Conservation (phyloP, 2,797 vertebrate genomes). For the Hemitrygon akajei region DNA sequence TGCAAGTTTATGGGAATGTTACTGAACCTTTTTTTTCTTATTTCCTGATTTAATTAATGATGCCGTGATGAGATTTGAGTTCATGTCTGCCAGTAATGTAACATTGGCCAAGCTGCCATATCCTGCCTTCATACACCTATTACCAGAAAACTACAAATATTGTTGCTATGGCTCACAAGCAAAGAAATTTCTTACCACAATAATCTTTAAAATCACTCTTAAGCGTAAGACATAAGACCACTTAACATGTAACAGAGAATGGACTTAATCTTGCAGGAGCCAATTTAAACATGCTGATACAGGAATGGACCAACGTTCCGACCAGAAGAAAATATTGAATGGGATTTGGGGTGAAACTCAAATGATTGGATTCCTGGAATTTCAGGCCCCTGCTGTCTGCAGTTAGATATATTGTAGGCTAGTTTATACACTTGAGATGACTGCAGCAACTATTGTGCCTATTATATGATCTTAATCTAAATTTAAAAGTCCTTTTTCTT, state of each 20-base stretch:
- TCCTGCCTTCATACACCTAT: no score
- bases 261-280: not conserved
- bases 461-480: not conserved
- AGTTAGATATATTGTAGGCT: not conserved
- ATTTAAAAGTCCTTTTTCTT: not conserved
- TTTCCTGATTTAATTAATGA: no score
- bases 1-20: no score
- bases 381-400: not conserved
- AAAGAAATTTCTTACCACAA: not conserved
- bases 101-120: no score
- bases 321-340: not conserved
- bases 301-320: not conserved
- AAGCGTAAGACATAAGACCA: not conserved
- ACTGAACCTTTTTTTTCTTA: no score
- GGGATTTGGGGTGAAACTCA: not conserved
- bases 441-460: conserved; percentile 12
- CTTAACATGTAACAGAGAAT: not conserved
- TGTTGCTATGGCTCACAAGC: not conserved
- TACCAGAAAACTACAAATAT: not conserved
- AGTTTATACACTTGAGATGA: not conserved
- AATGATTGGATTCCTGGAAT: not conserved
- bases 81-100: no score
- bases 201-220: not conserved
- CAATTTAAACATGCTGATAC: not conserved
- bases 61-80: no score